Evolutionary conservation across 2,888 invertebrate species (phyloP).

Genomic region (Diaphora mendica): DNA sequence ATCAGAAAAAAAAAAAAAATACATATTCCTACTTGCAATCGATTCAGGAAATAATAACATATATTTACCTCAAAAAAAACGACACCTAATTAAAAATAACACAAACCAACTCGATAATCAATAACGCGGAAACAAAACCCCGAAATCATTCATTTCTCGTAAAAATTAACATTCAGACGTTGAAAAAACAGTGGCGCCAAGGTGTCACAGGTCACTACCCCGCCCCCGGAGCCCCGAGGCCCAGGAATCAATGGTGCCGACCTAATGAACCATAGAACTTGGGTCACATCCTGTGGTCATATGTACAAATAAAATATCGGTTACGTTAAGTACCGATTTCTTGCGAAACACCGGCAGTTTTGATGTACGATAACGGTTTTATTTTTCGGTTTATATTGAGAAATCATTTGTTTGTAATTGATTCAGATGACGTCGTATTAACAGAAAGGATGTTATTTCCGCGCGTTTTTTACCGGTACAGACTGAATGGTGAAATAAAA

Average conservation of each 20-base stretch:
- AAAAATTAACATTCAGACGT: constrained; percentile 57
- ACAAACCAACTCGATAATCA: constrained; percentile 6
- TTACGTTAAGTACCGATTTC: constrained; percentile 13
- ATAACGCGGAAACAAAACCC: constrained; percentile 22
- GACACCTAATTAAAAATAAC: constrained; percentile 8
- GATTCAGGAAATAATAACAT: not conserved
- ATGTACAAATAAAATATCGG: constrained; percentile 19
- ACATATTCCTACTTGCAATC: not conserved
- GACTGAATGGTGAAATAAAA: not conserved
- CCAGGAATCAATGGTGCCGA: constrained; percentile 58
- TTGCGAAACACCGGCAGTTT: constrained; percentile 23
- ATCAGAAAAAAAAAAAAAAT: not conserved
- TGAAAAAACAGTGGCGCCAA: constrained; percentile 72
- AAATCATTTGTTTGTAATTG: constrained; percentile 3
- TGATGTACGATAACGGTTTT: constrained; percentile 24
- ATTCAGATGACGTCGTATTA: not conserved
- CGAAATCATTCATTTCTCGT: constrained; percentile 28
- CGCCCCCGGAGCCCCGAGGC: constrained; percentile 39
- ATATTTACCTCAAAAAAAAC: not conserved
- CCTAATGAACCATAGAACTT: constrained; percentile 64
- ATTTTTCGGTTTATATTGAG: constrained; percentile 5
- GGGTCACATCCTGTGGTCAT: constrained; percentile 57
- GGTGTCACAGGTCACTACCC: constrained; percentile 74
- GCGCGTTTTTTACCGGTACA: not conserved
- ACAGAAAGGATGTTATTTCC: not conserved